phyloP scores from a whole-genome alignment of 1,140 invertebrate genomes.

The Tetragnatha versicolor region DNA sequence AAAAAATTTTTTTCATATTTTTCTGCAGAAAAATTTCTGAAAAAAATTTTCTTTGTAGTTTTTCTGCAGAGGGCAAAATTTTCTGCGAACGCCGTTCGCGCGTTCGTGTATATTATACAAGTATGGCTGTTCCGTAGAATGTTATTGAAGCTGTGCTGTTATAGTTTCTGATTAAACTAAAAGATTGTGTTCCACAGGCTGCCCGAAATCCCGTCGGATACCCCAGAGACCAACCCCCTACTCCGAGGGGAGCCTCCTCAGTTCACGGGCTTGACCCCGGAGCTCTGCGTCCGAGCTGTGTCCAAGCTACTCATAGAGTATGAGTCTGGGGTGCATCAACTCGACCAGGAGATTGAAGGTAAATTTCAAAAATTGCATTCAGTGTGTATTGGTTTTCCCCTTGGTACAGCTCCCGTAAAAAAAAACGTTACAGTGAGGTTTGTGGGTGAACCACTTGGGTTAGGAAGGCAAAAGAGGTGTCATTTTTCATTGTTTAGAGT shows the following conservation, averaged over 20 bases:
- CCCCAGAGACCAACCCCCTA: conserved; percentile 76
- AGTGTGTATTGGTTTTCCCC: too few species aligned
- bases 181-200: conserved; percentile 69
- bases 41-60: neutral
- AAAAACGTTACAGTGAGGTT: too few species aligned
- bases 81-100: neutral
- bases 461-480: too few species aligned
- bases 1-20: neutral
- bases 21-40: neutral
- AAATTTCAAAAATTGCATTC: too few species aligned
- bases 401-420: too few species aligned
- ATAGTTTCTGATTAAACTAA: neutral
- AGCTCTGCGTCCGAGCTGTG: conserved; percentile 81
- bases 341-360: conserved; percentile 70
- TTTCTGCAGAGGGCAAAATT: neutral
- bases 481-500: too few species aligned
- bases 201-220: conserved; percentile 87
- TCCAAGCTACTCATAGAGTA: conserved; percentile 82
- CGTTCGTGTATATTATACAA: neutral
- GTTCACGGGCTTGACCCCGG: conserved; percentile 80
- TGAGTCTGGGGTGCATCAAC: conserved; percentile 76
- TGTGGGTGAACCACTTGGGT: too few species aligned
- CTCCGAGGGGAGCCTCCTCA: conserved; percentile 74
- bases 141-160: too few species aligned
- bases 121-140: too few species aligned